Conservation (phyloP, 2,797 vertebrate genomes). For the Hyperoplus lanceolatus region DNA sequence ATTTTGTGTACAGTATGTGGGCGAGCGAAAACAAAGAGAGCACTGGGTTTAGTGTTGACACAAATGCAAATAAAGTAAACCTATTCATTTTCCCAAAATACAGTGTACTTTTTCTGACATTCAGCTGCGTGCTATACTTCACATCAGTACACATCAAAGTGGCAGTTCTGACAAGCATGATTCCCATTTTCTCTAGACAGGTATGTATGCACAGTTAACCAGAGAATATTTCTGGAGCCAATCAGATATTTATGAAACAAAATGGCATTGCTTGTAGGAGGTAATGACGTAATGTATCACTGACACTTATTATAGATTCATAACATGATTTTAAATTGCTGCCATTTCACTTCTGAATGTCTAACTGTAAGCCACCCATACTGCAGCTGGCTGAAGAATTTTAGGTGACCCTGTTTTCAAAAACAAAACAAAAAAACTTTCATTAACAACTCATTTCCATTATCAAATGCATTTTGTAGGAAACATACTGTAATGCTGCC, state of each 20-base stretch:
- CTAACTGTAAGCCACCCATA: background rate
- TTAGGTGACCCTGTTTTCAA: background rate
- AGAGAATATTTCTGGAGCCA: background rate
- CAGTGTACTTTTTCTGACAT: constrained; percentile 37
- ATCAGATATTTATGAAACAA: background rate
- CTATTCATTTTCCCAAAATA: constrained; percentile 41
- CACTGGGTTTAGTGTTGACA: constrained; percentile 13
- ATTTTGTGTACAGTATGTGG: background rate
- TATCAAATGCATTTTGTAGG: background rate
- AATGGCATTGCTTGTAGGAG: background rate
- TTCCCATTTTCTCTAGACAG: background rate
- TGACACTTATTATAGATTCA: background rate
- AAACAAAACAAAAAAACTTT: background rate
- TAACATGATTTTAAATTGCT: background rate
- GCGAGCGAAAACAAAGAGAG: background rate
- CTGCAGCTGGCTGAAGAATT: background rate
- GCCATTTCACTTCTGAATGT: background rate
- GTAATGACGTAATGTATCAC: background rate
- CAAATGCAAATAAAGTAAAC: constrained; percentile 40
- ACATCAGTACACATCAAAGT: constrained; percentile 15
- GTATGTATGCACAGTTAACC: background rate
- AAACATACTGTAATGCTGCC: too few relatives aligned
- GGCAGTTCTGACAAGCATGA: constrained; percentile 11
- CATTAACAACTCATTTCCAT: background rate
- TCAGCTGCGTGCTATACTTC: constrained; percentile 22